A percentile compares a stretch with the other conserved stretches of the same genome.
Conservation (phyloP, 2,888 invertebrate species). For the Acronicta leporina region DNA sequence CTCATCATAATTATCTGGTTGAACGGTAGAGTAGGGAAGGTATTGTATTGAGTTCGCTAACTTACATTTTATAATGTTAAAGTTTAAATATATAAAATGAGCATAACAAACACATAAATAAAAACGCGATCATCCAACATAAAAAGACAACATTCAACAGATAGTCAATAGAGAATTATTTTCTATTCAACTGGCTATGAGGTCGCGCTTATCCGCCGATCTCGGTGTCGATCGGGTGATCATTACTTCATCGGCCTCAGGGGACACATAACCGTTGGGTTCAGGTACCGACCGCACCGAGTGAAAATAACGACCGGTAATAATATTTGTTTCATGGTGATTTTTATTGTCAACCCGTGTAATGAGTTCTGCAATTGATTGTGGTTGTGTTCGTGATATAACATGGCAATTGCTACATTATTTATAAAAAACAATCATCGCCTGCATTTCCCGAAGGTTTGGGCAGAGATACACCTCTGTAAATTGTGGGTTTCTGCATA, state of each 20-base stretch:
- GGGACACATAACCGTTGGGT: slow-evolving; percentile 75
- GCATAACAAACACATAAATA: too few relatives aligned
- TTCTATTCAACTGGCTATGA: slow-evolving; percentile 70
- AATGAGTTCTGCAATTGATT: slow-evolving; percentile 54
- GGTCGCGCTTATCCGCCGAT: slow-evolving; percentile 55
- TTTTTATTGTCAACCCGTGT: slow-evolving; percentile 57
- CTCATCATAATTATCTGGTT: too few relatives aligned
- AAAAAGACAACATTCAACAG: slow-evolving; percentile 71
- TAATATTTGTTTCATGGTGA: slow-evolving; percentile 66
- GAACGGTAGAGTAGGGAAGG: too few relatives aligned
- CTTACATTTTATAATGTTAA: too few relatives aligned
- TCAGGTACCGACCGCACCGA: slow-evolving; percentile 60
- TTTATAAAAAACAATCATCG: too few relatives aligned
- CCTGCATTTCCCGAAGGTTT: too few relatives aligned
- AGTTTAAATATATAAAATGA: too few relatives aligned
- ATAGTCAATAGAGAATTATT: slow-evolving; percentile 71
- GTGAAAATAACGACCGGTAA: slow-evolving; percentile 66
- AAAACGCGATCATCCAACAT: slow-evolving; percentile 31
- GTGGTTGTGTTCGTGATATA: slow-evolving; percentile 24
- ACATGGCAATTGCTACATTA: background rate
- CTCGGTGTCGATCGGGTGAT: slow-evolving; percentile 66
- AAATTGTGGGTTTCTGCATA: too few relatives aligned
- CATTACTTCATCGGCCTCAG: slow-evolving; percentile 80
- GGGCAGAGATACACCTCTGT: too few relatives aligned
- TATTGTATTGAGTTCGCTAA: too few relatives aligned